Evolutionary conservation across 2,113 vertebrate genomes (phyloP).

Genomic region (Ovibos moschatus): DNA sequence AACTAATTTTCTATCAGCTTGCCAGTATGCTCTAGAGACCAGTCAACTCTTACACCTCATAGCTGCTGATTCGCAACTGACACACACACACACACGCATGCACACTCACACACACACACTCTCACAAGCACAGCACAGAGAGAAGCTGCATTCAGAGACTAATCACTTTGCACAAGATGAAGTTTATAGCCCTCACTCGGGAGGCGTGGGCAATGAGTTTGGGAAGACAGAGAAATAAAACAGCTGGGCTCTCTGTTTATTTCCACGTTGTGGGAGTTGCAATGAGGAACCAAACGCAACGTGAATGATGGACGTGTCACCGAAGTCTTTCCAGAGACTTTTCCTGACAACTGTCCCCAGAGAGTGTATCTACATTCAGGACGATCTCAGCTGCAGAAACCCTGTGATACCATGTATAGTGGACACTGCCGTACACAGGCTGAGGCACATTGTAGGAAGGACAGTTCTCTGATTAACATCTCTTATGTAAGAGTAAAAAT

Average conservation of each 20-base stretch:
- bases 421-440: neutral
- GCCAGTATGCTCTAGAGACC: neutral
- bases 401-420: neutral
- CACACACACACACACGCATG: neutral
- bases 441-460: neutral
- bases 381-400: neutral
- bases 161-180: neutral
- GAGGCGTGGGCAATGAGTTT: neutral
- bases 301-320: slow-evolving; percentile 18
- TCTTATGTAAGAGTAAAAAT: neutral
- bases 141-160: neutral
- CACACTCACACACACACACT: neutral
- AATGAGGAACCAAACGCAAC: neutral
- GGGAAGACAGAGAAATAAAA: neutral
- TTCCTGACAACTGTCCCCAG: neutral
- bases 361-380: neutral
- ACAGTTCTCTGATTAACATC: neutral
- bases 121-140: neutral
- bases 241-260: neutral
- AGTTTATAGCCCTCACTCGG: neutral
- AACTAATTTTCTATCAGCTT: slow-evolving; percentile 39
- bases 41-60: neutral
- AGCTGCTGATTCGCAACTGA: neutral
- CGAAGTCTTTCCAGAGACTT: neutral
- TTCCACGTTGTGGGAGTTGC: neutral